phyloP scores from a whole-genome alignment of 2,888 invertebrate species.

The Pogonocherus hispidulus region DNA sequence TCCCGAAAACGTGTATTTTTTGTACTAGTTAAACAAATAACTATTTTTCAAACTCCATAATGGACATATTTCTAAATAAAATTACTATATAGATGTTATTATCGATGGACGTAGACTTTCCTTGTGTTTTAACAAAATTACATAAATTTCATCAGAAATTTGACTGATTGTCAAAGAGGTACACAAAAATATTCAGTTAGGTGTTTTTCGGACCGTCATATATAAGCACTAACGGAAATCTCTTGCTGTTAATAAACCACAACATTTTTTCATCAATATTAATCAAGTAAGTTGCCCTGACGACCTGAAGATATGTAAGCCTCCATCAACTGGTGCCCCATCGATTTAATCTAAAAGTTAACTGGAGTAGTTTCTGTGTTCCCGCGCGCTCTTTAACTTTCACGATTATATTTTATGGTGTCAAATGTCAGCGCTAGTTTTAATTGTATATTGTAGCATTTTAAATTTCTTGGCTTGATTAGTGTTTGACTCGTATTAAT shows the following conservation, averaged over 20 bases:
- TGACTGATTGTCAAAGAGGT: too few relatives aligned
- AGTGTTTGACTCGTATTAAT: slow-evolving; percentile 62
- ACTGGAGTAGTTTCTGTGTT: slow-evolving; percentile 26
- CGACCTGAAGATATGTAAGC: slow-evolving; percentile 25
- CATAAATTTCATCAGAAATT: too few relatives aligned
- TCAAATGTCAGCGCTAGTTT: slow-evolving; percentile 56
- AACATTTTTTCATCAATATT: slow-evolving; percentile 18
- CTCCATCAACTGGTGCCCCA: slow-evolving; percentile 21
- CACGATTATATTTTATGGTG: slow-evolving; percentile 49
- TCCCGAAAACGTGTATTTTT: too few relatives aligned
- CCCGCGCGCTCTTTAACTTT: slow-evolving; percentile 39
- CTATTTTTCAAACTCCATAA: too few relatives aligned
- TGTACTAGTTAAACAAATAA: too few relatives aligned
- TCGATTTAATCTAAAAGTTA: slow-evolving; percentile 28
- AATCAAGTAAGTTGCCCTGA: slow-evolving; percentile 28
- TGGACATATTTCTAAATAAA: too few relatives aligned
- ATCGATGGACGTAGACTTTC: too few relatives aligned
- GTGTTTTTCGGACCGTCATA: too few relatives aligned
- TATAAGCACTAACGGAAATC: too few relatives aligned
- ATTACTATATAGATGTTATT: too few relatives aligned
- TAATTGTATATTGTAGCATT: slow-evolving; percentile 53
- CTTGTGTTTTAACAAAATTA: too few relatives aligned
- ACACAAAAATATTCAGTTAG: too few relatives aligned
- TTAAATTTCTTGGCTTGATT: slow-evolving; percentile 55
- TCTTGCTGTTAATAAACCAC: background rate